A percentile compares a stretch with the other conserved stretches of the same genome.
These are phyloP conservation scores for Salmo trutta DNA, from an alignment of 2,797 vertebrate genomes.

Conservation along the genomic window DNA sequence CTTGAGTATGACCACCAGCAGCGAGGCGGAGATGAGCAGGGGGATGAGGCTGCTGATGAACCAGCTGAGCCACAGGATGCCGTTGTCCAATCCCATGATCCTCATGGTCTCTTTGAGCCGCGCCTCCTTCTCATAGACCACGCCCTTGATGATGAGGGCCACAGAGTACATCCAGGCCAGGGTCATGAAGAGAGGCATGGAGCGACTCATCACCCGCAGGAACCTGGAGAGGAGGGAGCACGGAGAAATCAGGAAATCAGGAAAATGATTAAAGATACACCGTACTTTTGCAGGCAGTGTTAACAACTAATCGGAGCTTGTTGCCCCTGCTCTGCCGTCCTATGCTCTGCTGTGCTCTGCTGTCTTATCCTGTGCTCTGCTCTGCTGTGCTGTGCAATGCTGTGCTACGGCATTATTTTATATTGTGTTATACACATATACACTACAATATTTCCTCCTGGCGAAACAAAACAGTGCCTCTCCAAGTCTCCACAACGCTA, in stretches of 20 bases:
- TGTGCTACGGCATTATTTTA: too few relatives aligned
- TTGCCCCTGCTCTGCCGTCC: too few relatives aligned
- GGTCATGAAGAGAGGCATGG: conserved; percentile 98
- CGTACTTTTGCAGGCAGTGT: too few relatives aligned
- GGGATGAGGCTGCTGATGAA: conserved; percentile 97
- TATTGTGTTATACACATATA: too few relatives aligned
- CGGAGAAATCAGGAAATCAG: neutral
- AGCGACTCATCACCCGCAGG: conserved; percentile 93
- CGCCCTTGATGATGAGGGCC: conserved; percentile 95
- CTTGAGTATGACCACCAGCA: conserved; percentile 92
- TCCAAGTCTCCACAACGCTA: conserved; percentile 12
- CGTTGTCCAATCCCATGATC: conserved; percentile 95
- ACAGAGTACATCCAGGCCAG: conserved; percentile 99
- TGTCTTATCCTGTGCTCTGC: too few relatives aligned
- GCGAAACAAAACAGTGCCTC: neutral
- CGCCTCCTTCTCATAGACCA: conserved; percentile 97
- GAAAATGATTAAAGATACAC: too few relatives aligned
- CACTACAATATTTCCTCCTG: too few relatives aligned
- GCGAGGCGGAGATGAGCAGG: conserved; percentile 88
- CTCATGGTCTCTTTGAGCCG: conserved; percentile 97
- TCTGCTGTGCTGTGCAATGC: too few relatives aligned
- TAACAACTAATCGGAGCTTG: too few relatives aligned
- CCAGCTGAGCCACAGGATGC: conserved; percentile 97
- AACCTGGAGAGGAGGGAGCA: conserved; percentile 74
- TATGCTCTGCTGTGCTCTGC: too few relatives aligned